Evolutionary conservation across 2,888 invertebrate genomes (phyloP), one percentile per base, ranked within the genome.

Genomic region (Acrobasis suavella): DNA sequence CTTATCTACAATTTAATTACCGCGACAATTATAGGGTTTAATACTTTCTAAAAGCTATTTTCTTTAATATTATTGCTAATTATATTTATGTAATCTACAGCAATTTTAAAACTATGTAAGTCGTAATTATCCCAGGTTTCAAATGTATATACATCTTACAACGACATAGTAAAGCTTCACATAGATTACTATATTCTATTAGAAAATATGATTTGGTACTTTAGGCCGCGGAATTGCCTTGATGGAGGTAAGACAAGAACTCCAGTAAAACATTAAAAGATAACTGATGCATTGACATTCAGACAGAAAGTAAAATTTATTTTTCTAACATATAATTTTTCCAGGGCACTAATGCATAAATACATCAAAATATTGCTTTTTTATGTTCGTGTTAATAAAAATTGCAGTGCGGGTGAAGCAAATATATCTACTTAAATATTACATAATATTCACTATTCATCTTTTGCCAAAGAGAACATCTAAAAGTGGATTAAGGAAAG

Each of bases 111-210:
- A 71, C 87, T 92, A 91, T 81, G 83, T 92, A 92, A 92, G 91
- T 92, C 91, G 91, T 92, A 92, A 87, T 88, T 89, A 92, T 92
- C 91, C 91, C 91, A 85, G 87, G 81, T 62, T 88, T 89, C 82
- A 80, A 82, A 76, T 80, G 74, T 89, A 86, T 90, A 64, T 91
- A 91, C 90, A 91, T 68, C 82, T 88, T 87, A 87, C 69, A 78
- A 76, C 76, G 77, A 85, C 69, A 78, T 74, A 78, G 82, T 89
- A 89, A 89, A 89, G 86, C 89, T 87, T 87, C 71, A 87, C 80
- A 83, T 76, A 81, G 77, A 82, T 84, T 77, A 83, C 84, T 87
- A 85, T 75, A 71, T 68, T 73, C 72, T 67, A 71, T 70, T 63
- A 67, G 64, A 69, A 65, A 59, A 64, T 67, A 46, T 64, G 62